Evolutionary conservation across 2,797 vertebrate species (phyloP).

Genomic region (Columba guinea): DNA sequence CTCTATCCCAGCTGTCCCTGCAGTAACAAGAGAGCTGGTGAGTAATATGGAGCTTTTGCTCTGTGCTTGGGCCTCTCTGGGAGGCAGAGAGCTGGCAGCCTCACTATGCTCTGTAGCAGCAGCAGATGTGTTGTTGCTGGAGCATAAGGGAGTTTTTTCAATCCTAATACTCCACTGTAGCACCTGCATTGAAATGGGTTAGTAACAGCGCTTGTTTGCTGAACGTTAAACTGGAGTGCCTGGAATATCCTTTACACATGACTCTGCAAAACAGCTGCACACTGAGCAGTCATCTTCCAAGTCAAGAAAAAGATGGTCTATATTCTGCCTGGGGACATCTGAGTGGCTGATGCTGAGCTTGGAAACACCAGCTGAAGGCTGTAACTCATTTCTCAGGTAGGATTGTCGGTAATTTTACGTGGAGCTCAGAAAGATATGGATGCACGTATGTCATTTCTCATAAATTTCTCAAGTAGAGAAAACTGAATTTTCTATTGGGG

Average conservation of each 20-base stretch:
- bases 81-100: not conserved
- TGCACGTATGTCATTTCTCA: not conserved
- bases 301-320: not conserved
- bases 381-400: not conserved
- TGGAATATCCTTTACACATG: not conserved
- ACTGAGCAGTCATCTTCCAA: not conserved
- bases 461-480: not conserved
- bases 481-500: not conserved
- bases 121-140: not conserved
- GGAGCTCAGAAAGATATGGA: not conserved
- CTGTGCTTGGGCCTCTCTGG: not conserved
- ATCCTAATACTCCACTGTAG: not conserved
- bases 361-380: not conserved
- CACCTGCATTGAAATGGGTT: not conserved
- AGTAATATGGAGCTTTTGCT: rapidly evolving
- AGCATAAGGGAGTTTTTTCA: not conserved
- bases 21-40: not conserved
- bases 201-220: not conserved
- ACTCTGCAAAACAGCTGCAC: not conserved
- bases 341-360: not conserved
- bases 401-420: not conserved
- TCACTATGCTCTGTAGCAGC: not conserved
- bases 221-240: not conserved
- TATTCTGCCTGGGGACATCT: not conserved
- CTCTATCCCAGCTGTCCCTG: not conserved